These are phyloP conservation scores for Labeo calbasu DNA, from an alignment of 2,797 vertebrate genomes.

Conservation along the genomic window DNA sequence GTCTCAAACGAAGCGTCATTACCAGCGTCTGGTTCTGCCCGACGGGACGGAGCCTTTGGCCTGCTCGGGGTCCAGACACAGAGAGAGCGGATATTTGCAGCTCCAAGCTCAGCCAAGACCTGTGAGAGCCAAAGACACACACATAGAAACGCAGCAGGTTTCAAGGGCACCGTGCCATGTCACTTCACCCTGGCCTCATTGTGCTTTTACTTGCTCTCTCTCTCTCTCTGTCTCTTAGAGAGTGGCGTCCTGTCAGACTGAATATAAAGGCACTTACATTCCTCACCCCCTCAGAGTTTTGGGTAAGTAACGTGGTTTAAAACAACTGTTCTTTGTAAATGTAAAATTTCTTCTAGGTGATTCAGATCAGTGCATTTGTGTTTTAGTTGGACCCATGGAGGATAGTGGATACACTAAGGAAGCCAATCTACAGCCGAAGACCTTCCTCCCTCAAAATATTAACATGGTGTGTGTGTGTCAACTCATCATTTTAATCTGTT, in stretches of 20 bases:
- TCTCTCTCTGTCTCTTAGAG: constrained; percentile 32
- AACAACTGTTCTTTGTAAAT: neutral
- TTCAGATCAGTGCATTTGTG: neutral
- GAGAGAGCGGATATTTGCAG: constrained; percentile 56
- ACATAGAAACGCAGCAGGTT: constrained; percentile 8
- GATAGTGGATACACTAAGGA: constrained; percentile 67
- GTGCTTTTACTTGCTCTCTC: constrained; percentile 30
- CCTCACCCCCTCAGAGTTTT: constrained; percentile 40
- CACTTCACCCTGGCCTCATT: constrained; percentile 7
- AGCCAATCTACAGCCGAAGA: constrained; percentile 58
- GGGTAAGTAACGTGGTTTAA: constrained; percentile 59
- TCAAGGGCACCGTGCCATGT: constrained; percentile 5
- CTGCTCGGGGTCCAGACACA: constrained; percentile 51
- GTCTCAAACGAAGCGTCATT: constrained; percentile 65
- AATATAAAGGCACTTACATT: constrained; percentile 61
- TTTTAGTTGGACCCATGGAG: constrained; percentile 56
- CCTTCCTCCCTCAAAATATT: constrained; percentile 62
- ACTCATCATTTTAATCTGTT: neutral
- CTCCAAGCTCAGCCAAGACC: constrained; percentile 39
- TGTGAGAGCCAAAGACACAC: constrained; percentile 78
- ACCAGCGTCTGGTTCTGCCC: constrained; percentile 48
- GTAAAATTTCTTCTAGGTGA: neutral
- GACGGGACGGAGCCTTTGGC: constrained; percentile 45
- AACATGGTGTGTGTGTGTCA: constrained; percentile 39
- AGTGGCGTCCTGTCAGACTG: constrained; percentile 57